phyloP scores from a whole-genome alignment of 2,797 vertebrate species.

The Ammospiza maritima region DNA sequence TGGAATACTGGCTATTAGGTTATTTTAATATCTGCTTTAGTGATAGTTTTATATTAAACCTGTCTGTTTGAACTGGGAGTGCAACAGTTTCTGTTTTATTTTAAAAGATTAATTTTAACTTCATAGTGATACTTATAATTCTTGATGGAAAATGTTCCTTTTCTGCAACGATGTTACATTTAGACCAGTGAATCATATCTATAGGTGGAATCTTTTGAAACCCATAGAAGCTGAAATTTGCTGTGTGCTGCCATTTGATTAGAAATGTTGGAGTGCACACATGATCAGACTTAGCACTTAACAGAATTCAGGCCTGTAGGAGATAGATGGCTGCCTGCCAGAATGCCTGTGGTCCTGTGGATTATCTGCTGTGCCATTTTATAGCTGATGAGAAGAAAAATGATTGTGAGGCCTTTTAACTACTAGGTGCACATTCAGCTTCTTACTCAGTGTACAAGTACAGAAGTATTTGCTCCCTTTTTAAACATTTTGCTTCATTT shows the following conservation, averaged over 20 bases:
- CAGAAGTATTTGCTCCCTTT: neutral
- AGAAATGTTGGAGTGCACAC: neutral
- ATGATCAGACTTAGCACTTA: neutral
- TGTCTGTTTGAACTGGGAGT: neutral
- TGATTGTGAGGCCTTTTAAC: neutral
- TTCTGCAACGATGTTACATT: accelerated
- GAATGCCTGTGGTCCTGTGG: conserved; percentile 12
- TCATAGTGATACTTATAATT: neutral
- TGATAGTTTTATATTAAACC: neutral
- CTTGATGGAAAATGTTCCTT: neutral
- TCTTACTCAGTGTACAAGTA: neutral
- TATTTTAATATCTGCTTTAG: neutral
- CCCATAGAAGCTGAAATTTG: neutral
- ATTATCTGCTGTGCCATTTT: conserved; percentile 34
- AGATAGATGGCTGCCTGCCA: conserved; percentile 32
- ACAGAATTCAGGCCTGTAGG: neutral
- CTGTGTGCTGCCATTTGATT: neutral
- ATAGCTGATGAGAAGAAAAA: conserved; percentile 23
- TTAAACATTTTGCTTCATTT: neutral
- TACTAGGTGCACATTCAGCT: neutral
- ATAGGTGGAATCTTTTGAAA: neutral
- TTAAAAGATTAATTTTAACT: neutral
- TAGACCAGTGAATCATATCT: neutral
- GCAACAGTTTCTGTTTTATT: neutral
- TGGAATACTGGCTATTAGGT: neutral